Percentiles rank a stretch among this genome's conserved stretches.
Evolutionary conservation across 2,797 vertebrate genomes (phyloP).

Genomic region (Emydoidea blandingii): DNA sequence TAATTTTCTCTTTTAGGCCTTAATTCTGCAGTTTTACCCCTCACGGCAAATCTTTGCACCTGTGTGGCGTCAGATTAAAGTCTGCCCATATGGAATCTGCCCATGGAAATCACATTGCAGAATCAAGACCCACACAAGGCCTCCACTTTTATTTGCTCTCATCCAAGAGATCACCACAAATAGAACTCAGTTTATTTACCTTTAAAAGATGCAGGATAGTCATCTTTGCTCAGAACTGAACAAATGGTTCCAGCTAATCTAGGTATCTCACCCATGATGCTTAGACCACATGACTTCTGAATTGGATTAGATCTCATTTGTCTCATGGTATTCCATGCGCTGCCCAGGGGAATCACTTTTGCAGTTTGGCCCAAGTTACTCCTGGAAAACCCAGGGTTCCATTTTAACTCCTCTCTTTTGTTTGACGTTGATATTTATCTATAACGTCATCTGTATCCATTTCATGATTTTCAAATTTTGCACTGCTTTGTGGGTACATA

Average conservation of each 20-base stretch:
- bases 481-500: background rate
- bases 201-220: slow-evolving; percentile 49
- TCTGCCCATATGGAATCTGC: background rate
- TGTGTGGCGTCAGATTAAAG: slow-evolving; percentile 4
- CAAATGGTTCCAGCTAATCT: background rate
- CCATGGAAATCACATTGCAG: background rate
- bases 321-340: background rate
- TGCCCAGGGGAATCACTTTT: background rate
- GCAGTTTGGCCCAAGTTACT: background rate
- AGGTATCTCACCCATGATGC: background rate
- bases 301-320: background rate
- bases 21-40: background rate
- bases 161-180: slow-evolving; percentile 21
- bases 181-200: slow-evolving; percentile 43
- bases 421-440: background rate
- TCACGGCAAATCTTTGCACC: slow-evolving; percentile 36
- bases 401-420: background rate
- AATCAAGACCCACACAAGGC: slow-evolving; percentile 35
- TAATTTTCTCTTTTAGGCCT: background rate
- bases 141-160: slow-evolving; percentile 29
- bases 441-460: background rate
- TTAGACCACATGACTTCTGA: slow-evolving; percentile 48
- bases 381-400: background rate
- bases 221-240: slow-evolving; percentile 38
- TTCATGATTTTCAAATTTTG: background rate